Percentiles rank a stretch among this genome's conserved stretches.
These are phyloP conservation scores for Anadara kagoshimensis DNA, from an alignment of 1,140 invertebrate genomes.

Conservation along the genomic window DNA sequence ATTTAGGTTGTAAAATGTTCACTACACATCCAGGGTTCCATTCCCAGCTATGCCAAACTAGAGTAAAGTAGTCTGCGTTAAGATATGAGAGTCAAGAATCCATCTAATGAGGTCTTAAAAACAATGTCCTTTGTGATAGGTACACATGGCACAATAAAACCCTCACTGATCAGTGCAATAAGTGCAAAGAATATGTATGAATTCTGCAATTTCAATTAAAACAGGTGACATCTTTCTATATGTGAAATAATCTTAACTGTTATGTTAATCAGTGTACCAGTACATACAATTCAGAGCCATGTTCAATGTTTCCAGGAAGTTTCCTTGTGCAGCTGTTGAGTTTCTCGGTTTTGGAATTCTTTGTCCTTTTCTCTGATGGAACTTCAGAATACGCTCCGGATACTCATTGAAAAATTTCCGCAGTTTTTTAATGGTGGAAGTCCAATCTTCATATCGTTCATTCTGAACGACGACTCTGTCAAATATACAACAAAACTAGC, in stretches of 20 bases:
- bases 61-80: too few species aligned
- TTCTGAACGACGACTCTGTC: conserved; percentile 95
- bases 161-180: too few species aligned
- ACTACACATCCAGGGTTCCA: too few species aligned
- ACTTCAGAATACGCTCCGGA: conserved; percentile 89
- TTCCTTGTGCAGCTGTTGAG: conserved; percentile 94
- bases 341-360: conserved; percentile 89
- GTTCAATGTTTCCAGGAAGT: conserved; percentile 98
- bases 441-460: conserved; percentile 99
- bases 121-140: too few species aligned
- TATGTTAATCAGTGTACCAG: neutral
- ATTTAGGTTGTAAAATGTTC: too few species aligned
- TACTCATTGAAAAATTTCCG: conserved; percentile 94
- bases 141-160: too few species aligned
- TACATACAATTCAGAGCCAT: conserved; percentile 94
- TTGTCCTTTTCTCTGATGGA: conserved; percentile 82
- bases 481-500: conserved; percentile 30
- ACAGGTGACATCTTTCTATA: too few species aligned
- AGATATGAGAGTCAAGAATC: too few species aligned
- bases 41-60: too few species aligned
- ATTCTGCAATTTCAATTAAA: too few species aligned
- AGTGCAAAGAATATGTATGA: too few species aligned
- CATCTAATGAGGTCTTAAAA: too few species aligned
- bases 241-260: neutral
- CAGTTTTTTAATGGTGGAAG: conserved; percentile 87